Conservation (phyloP, 2,797 vertebrate genomes). For the Cynopterus sphinx region DNA sequence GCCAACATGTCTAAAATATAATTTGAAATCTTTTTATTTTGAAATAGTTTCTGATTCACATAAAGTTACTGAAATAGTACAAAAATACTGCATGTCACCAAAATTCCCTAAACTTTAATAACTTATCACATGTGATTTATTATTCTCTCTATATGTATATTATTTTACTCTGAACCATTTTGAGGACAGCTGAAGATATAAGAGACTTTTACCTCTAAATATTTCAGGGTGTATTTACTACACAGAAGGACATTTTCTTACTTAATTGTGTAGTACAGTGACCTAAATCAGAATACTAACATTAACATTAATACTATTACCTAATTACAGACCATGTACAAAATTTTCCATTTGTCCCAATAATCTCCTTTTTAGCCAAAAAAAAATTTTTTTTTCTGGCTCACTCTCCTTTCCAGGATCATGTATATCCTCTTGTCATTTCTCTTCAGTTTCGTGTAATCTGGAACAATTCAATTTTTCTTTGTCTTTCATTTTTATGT, state of each 20-base stretch:
- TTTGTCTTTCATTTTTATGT: not conserved
- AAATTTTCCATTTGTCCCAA: not conserved
- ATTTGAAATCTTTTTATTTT: not conserved
- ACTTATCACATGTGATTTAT: not conserved
- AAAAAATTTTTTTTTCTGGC: not conserved
- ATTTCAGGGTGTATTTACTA: not conserved
- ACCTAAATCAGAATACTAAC: not conserved
- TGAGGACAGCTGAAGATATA: not conserved
- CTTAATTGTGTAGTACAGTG: not conserved
- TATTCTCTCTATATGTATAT: not conserved
- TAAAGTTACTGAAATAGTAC: not conserved
- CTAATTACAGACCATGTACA: not conserved
- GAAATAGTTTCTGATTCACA: not conserved
- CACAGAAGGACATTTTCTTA: not conserved
- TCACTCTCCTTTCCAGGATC: not conserved
- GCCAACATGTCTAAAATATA: not conserved
- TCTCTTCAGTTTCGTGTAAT: not conserved
- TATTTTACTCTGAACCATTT: not conserved
- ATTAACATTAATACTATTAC: not conserved
- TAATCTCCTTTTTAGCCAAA: not conserved
- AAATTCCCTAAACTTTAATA: not conserved
- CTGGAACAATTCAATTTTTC: not conserved
- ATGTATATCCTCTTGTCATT: not conserved
- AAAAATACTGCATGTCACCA: not conserved
- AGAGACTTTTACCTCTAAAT: not conserved